These are phyloP conservation scores for Mus pahari DNA, from an alignment of 2,113 vertebrate species.

Conservation along the genomic window DNA sequence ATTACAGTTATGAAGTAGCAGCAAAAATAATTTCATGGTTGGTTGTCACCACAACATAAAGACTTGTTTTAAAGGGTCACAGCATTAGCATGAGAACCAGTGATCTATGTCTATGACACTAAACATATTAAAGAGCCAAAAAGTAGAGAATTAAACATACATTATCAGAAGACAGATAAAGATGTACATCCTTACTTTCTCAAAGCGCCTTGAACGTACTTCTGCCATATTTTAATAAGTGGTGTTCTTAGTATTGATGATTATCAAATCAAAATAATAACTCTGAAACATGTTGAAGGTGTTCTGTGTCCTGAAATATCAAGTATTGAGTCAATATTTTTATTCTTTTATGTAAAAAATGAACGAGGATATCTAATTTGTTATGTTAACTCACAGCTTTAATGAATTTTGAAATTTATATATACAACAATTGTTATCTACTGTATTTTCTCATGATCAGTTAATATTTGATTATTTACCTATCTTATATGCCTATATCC, in stretches of 20 bases:
- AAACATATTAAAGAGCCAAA: constrained; percentile 12
- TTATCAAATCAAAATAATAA: not conserved
- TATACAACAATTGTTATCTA: not conserved
- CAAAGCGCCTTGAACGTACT: too few relatives aligned
- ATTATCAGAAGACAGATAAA: not conserved
- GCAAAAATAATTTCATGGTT: not conserved
- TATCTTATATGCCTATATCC: not conserved
- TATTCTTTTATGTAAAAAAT: not conserved
- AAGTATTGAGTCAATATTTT: not conserved
- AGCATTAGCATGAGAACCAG: not conserved
- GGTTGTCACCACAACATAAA: not conserved
- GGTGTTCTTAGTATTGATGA: not conserved
- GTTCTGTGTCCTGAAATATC: not conserved
- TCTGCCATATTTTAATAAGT: not conserved
- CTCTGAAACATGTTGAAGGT: not conserved
- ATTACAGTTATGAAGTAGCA: not conserved
- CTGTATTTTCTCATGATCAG: not conserved
- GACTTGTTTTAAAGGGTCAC: not conserved
- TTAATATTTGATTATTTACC: not conserved
- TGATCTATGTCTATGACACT: not conserved
- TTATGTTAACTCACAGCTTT: not conserved
- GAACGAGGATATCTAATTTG: not conserved
- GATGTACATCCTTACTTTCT: not conserved
- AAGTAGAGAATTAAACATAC: not conserved
- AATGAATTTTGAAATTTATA: not conserved